Conservation (phyloP, 2,888 invertebrate species). For the Platycnemis pennipes region DNA sequence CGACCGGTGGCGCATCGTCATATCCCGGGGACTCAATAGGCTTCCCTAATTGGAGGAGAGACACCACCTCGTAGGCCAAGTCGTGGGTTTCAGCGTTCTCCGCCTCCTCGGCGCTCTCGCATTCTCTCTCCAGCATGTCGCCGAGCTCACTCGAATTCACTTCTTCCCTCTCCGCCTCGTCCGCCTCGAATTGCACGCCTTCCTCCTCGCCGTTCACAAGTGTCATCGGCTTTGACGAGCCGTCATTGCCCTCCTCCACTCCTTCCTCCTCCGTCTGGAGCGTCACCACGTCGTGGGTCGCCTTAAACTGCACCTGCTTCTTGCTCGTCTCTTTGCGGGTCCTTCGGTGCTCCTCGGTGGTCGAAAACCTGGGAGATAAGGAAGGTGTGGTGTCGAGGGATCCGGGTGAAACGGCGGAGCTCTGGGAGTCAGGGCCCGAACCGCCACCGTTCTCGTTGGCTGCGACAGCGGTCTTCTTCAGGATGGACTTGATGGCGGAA, state of each 20-base stretch:
- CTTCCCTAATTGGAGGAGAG: not conserved
- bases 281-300: conserved; percentile 69
- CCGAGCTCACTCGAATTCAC: not conserved
- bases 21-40: not conserved
- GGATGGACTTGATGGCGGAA: conserved; percentile 80
- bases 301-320: conserved; percentile 77
- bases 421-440: conserved; percentile 19
- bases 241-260: conserved; percentile 8
- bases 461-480: conserved; percentile 79
- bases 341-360: conserved; percentile 77
- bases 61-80: not conserved
- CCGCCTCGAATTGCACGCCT: conserved; percentile 40
- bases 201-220: conserved; percentile 25
- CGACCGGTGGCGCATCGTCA: conserved; percentile 28
- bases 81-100: not conserved
- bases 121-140: not conserved
- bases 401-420: not conserved
- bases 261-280: conserved; percentile 68
- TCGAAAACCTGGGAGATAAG: conserved; percentile 80
- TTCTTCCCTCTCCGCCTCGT: conserved; percentile 1
- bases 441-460: conserved; percentile 70
- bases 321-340: conserved; percentile 77
- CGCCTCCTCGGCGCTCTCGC: not conserved
- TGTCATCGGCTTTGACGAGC: not conserved
- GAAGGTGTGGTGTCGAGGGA: not conserved